Evolutionary conservation across 2,888 invertebrate genomes (phyloP).

Genomic region (Cantharis flavilabris): DNA sequence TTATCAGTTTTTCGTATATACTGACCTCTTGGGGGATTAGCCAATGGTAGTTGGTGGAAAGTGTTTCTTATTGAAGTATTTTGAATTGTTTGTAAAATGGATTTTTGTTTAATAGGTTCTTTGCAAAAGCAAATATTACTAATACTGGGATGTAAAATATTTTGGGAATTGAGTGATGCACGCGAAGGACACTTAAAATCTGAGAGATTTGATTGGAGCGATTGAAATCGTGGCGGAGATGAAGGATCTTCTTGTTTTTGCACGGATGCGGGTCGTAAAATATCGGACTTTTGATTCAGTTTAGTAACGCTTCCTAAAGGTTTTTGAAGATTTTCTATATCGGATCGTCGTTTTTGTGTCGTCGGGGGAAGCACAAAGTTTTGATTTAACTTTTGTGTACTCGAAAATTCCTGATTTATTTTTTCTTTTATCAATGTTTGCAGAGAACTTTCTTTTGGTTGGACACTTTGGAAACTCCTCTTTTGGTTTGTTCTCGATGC

Average conservation of each 20-base stretch:
- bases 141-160: slow-evolving; percentile 49
- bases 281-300: slow-evolving; percentile 21
- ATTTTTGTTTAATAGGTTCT: slow-evolving; percentile 44
- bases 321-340: slow-evolving; percentile 26
- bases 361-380: background rate
- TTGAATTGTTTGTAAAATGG: slow-evolving; percentile 43
- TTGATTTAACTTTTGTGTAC: slow-evolving; percentile 18
- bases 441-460: slow-evolving; percentile 22
- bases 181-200: slow-evolving; percentile 42
- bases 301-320: slow-evolving; percentile 31
- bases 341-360: slow-evolving; percentile 9
- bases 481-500: slow-evolving; percentile 8
- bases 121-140: slow-evolving; percentile 51
- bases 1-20: slow-evolving; percentile 48
- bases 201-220: slow-evolving; percentile 44
- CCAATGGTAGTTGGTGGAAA: slow-evolving; percentile 44
- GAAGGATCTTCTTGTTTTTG: slow-evolving; percentile 36
- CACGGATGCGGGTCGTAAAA: slow-evolving; percentile 25
- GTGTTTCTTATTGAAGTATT: slow-evolving; percentile 35
- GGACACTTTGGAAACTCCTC: slow-evolving; percentile 14
- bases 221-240: slow-evolving; percentile 50
- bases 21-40: slow-evolving; percentile 40
- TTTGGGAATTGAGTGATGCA: slow-evolving; percentile 40
- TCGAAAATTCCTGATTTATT: slow-evolving; percentile 17
- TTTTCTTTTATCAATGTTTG: slow-evolving; percentile 25